phyloP scores from a whole-genome alignment of 2,113 vertebrate species.

The Ceyx melanurus region DNA sequence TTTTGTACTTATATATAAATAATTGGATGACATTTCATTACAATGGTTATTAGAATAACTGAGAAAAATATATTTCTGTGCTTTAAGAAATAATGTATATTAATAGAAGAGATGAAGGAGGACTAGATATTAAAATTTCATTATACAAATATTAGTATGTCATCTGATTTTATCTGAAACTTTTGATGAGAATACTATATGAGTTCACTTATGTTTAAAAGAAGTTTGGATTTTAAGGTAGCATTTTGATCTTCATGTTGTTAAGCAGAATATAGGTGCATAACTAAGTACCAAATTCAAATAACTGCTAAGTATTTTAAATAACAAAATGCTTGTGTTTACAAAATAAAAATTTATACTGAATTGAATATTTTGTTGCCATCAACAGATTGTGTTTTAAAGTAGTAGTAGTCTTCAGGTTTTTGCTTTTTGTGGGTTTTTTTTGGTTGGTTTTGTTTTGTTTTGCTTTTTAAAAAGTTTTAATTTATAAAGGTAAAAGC shows the following conservation, averaged over 20 bases:
- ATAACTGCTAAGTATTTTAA: neutral
- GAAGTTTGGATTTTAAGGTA: neutral
- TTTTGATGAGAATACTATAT: neutral
- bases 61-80: neutral
- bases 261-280: neutral
- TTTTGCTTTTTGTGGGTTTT: too few relatives aligned
- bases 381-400: neutral
- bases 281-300: neutral
- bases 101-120: neutral
- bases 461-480: neutral
- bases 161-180: neutral
- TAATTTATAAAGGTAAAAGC: neutral
- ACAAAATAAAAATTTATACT: neutral
- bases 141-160: neutral
- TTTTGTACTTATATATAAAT: neutral
- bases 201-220: neutral
- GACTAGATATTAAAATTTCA: neutral
- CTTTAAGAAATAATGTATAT: neutral
- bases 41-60: neutral
- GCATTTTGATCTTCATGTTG: neutral
- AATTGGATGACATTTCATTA: neutral
- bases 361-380: neutral
- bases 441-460: neutral
- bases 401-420: neutral
- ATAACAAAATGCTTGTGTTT: neutral